Conservation (phyloP, 2,888 invertebrate species). For the Linyphia triangularis region DNA sequence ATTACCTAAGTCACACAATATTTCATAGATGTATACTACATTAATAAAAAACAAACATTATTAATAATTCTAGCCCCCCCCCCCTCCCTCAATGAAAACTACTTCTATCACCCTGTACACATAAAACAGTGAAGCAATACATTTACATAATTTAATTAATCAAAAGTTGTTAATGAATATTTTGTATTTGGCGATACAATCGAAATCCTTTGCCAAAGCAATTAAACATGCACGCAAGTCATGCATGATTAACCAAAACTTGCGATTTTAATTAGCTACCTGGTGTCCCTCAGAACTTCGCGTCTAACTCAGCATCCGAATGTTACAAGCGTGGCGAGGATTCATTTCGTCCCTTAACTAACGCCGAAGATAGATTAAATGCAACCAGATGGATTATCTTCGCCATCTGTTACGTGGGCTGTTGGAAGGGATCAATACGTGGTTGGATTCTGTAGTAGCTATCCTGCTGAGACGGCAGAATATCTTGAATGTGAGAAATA, state of each 20-base stretch:
- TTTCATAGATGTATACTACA: too few species aligned
- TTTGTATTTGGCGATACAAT: neutral
- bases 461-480: neutral
- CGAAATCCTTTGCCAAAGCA: neutral
- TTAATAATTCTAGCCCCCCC: too few species aligned
- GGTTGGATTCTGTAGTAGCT: neutral
- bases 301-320: neutral
- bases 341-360: slow-evolving; percentile 14
- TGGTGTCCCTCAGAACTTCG: neutral
- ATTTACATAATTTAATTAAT: neutral
- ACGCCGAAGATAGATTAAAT: slow-evolving; percentile 27
- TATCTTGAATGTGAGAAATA: neutral
- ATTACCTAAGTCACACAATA: too few species aligned
- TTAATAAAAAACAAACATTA: too few species aligned
- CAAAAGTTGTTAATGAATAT: neutral
- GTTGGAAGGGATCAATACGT: neutral
- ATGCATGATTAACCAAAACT: neutral
- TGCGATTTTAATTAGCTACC: slow-evolving; percentile 28
- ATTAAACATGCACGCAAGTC: neutral
- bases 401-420: slow-evolving; percentile 30
- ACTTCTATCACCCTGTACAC: too few species aligned
- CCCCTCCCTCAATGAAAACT: too few species aligned
- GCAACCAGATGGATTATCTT: slow-evolving; percentile 1
- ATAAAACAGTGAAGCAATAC: neutral
- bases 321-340: neutral